Percentiles rank a stretch among this genome's conserved stretches.
Evolutionary conservation across 2,113 vertebrate species (phyloP).

Genomic region (Ceuthmochares aereus): DNA sequence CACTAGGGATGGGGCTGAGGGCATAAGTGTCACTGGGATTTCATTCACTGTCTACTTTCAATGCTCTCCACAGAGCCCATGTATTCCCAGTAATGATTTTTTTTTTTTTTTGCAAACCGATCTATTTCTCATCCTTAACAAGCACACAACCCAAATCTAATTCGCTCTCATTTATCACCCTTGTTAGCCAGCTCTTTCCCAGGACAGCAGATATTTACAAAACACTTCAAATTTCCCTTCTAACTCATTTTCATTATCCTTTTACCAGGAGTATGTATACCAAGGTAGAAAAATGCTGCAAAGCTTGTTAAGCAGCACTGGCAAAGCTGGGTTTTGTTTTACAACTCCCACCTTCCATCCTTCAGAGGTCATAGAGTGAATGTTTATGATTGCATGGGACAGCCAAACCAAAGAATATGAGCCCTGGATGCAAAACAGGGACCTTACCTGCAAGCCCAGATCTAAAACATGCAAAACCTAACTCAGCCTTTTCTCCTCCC

Average conservation of each 20-base stretch:
- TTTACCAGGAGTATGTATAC: not conserved
- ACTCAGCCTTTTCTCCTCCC: not conserved
- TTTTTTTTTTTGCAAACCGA: not conserved
- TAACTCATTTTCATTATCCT: not conserved
- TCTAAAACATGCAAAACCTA: not conserved
- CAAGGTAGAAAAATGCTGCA: not conserved
- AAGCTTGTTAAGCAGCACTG: not conserved
- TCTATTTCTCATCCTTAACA: not conserved
- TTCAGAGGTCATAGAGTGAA: not conserved
- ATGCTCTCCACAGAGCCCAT: not conserved
- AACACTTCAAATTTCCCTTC: not conserved
- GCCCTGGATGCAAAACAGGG: not conserved
- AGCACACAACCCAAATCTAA: not conserved
- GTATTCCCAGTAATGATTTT: not conserved
- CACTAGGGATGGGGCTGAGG: not conserved
- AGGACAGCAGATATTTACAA: not conserved
- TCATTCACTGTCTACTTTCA: not conserved
- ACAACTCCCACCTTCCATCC: not conserved
- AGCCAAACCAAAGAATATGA: not conserved
- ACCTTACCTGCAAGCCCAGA: not conserved
- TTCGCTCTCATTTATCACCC: conserved; percentile 11
- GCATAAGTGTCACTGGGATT: fast-evolving
- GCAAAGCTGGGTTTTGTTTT: not conserved
- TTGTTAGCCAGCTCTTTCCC: not conserved
- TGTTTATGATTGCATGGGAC: not conserved